Percentiles rank a stretch among this genome's conserved stretches.
phyloP scores from a whole-genome alignment of 2,888 invertebrate species.

The Andrena hattorfiana region DNA sequence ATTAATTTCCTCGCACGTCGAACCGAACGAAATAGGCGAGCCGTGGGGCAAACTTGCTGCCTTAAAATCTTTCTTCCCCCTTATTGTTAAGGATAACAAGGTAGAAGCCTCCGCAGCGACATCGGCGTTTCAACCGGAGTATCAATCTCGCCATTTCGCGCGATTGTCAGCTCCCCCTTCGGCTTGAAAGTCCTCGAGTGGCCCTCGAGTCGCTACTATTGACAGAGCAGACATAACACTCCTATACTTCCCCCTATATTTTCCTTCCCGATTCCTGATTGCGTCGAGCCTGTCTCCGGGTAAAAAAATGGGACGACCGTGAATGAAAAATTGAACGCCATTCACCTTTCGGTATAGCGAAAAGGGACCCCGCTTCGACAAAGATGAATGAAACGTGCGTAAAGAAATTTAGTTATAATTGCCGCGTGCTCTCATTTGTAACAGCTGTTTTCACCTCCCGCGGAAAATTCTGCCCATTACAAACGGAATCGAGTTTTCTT shows the following conservation, averaged over 20 bases:
- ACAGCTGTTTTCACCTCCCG: too few relatives aligned
- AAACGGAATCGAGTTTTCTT: background rate
- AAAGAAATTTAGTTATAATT: too few relatives aligned
- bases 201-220: background rate
- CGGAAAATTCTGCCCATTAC: too few relatives aligned
- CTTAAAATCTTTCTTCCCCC: background rate
- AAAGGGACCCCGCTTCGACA: background rate
- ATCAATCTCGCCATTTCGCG: conserved; percentile 6
- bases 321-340: background rate
- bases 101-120: background rate
- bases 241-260: background rate
- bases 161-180: conserved; percentile 1
- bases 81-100: conserved; percentile 2
- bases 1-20: conserved; percentile 1
- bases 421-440: too few relatives aligned
- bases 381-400: background rate
- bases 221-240: conserved; percentile 4
- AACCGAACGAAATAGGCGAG: background rate
- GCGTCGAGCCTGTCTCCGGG: background rate
- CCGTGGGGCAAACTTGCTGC: background rate
- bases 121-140: background rate
- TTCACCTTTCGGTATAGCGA: too few relatives aligned
- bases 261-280: background rate
- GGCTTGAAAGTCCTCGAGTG: background rate
- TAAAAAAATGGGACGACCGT: background rate